Conservation (phyloP, 2,113 vertebrate genomes). For the Saguinus midas region DNA sequence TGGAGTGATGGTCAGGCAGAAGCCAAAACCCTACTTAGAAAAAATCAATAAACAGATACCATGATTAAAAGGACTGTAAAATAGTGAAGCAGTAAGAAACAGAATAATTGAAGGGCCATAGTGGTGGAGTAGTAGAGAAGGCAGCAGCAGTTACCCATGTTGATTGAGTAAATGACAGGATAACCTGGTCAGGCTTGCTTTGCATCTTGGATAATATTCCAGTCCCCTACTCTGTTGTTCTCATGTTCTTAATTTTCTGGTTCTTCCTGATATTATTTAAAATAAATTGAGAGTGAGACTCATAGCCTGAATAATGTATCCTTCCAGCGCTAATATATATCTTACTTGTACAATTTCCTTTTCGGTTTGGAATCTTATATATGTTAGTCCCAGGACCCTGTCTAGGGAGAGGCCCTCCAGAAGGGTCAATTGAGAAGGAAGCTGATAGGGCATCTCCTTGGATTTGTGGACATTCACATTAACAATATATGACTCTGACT, state of each 20-base stretch:
- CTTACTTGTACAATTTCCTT: neutral
- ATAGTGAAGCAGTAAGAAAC: neutral
- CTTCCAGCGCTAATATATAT: neutral
- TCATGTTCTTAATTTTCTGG: neutral
- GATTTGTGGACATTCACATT: neutral
- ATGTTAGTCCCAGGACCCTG: neutral
- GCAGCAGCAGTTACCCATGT: neutral
- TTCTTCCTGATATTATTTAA: neutral
- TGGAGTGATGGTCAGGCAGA: neutral
- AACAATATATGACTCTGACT: neutral
- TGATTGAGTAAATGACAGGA: neutral
- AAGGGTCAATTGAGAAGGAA: neutral
- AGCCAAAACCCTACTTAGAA: neutral
- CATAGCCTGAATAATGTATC: neutral
- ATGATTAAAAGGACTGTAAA: neutral
- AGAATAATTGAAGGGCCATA: neutral
- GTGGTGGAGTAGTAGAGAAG: neutral
- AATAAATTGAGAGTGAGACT: neutral
- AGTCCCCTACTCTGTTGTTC: neutral
- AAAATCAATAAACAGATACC: neutral
- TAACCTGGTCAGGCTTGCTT: neutral
- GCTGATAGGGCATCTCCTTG: neutral
- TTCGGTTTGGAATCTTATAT: neutral
- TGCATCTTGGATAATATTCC: neutral
- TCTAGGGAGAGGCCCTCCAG: neutral